Conservation (phyloP, 2,888 invertebrate species). For the Ennomos fuscantarius region DNA sequence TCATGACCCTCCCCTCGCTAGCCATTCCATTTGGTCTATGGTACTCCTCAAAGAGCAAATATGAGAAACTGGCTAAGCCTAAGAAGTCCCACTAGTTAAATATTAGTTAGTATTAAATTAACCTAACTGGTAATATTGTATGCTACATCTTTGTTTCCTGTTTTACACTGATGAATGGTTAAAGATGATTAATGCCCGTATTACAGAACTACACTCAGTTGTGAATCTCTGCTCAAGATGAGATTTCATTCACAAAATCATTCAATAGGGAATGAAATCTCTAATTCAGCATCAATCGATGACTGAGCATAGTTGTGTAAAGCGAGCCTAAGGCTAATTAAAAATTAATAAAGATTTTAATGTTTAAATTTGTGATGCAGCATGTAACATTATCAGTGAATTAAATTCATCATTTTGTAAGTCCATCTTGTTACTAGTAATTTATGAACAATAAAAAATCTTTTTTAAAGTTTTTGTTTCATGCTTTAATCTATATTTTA, state of each 20-base stretch:
- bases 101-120: slow-evolving; percentile 42
- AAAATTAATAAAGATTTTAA: background rate
- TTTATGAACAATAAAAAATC: slow-evolving; percentile 77
- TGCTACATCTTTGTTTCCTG: slow-evolving; percentile 3
- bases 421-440: slow-evolving; percentile 72
- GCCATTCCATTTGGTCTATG: slow-evolving; percentile 97
- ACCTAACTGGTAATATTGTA: slow-evolving; percentile 10
- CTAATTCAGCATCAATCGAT: too few species aligned
- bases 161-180: background rate
- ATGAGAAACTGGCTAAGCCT: slow-evolving; percentile 91
- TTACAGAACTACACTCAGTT: too few species aligned
- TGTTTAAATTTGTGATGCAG: slow-evolving; percentile 10
- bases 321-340: background rate
- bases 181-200: slow-evolving; percentile 4
- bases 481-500: slow-evolving; percentile 25
- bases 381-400: slow-evolving; percentile 56
- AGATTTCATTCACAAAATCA: too few species aligned
- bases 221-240: too few species aligned
- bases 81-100: slow-evolving; percentile 86
- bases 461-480: slow-evolving; percentile 47
- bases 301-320: too few species aligned
- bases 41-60: slow-evolving; percentile 97
- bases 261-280: too few species aligned
- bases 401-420: slow-evolving; percentile 51
- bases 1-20: slow-evolving; percentile 98